These are phyloP conservation scores for Umimayanthus kanabou DNA, from an alignment of 92 coral and sea anemone species.

Conservation along the genomic window DNA sequence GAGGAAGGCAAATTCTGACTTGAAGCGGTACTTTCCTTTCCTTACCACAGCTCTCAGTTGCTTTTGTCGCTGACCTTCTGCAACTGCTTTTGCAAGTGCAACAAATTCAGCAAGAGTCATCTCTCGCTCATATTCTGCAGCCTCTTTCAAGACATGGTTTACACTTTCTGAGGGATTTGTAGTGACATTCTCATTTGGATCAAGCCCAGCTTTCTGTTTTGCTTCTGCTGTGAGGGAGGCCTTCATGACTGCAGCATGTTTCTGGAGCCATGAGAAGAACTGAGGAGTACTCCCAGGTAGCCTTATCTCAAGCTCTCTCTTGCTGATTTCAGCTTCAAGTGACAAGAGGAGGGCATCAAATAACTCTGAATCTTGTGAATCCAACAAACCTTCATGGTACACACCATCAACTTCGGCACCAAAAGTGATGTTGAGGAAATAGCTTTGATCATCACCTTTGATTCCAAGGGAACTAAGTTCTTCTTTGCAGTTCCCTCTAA, in stretches of 20 bases:
- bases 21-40: constrained; percentile 70
- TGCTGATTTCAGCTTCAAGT: constrained; percentile 28
- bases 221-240: constrained; percentile 52
- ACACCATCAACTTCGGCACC: constrained; percentile 50
- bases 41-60: constrained; percentile 57
- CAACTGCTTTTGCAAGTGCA: constrained; percentile 54
- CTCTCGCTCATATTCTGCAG: constrained; percentile 49
- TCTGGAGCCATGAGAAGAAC: constrained; percentile 49
- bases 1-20: constrained; percentile 50
- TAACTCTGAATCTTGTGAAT: constrained; percentile 52
- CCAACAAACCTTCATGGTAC: constrained; percentile 57
- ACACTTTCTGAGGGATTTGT: constrained; percentile 48
- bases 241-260: constrained; percentile 56
- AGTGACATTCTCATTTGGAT: constrained; percentile 41
- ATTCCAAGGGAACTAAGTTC: neutral
- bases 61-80: constrained; percentile 62
- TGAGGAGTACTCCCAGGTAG: constrained; percentile 44
- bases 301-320: constrained; percentile 48
- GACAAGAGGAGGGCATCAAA: constrained; percentile 51
- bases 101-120: constrained; percentile 66
- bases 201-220: constrained; percentile 55
- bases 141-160: constrained; percentile 51
- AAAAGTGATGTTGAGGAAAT: constrained; percentile 30
- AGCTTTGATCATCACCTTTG: no score
- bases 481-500: constrained; percentile 50